A percentile compares a stretch with the other conserved stretches of the same genome.
Evolutionary conservation across 2,113 vertebrate species (phyloP).

Genomic region (Struthidea cinerea): DNA sequence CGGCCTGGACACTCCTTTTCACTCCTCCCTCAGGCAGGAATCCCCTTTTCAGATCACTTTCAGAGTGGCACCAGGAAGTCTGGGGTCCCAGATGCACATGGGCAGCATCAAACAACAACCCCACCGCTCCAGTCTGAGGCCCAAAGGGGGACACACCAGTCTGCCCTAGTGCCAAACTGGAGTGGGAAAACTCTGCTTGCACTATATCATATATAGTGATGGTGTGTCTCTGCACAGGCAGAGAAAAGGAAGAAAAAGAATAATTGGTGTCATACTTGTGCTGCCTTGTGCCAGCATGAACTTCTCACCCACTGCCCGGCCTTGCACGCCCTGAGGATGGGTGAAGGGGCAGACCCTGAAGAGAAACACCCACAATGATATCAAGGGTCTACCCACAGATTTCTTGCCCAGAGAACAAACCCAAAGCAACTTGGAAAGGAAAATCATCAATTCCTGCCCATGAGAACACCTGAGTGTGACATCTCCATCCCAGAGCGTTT

Average conservation of each 20-base stretch:
- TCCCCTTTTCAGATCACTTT: not conserved
- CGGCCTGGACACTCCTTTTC: not conserved
- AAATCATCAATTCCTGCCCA: not conserved
- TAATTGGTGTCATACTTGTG: not conserved
- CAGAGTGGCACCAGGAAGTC: not conserved
- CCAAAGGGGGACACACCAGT: not conserved
- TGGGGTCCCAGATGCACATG: not conserved
- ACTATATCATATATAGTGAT: accelerated
- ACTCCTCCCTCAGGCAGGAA: not conserved
- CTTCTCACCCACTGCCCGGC: not conserved
- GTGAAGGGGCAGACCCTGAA: not conserved
- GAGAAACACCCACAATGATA: not conserved
- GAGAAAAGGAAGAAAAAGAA: not conserved
- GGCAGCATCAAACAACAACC: not conserved
- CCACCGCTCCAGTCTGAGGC: not conserved
- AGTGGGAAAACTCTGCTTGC: not conserved
- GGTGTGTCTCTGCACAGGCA: not conserved
- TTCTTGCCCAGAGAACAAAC: not conserved
- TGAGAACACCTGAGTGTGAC: accelerated
- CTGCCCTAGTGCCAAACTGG: not conserved
- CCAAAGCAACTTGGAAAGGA: not conserved
- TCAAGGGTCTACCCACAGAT: not conserved
- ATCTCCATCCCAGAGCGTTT: accelerated
- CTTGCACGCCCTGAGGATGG: accelerated
- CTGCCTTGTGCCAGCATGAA: not conserved